Evolutionary conservation across 2,797 vertebrate genomes (phyloP), one percentile per base, ranked within the genome.

Genomic region (Pogoniulus pusillus): DNA sequence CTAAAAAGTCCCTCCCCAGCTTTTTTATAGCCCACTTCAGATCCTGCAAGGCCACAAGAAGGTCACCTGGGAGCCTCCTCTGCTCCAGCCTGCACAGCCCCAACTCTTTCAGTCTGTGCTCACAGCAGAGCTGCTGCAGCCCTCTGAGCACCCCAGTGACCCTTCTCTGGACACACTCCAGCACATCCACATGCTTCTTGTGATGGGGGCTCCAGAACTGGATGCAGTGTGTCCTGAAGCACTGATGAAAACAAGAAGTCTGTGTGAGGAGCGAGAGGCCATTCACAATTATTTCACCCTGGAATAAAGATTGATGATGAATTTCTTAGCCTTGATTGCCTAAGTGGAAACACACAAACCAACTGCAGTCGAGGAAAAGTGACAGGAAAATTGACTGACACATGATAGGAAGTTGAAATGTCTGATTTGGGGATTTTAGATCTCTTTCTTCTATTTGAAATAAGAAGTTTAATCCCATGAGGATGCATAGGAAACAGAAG

Each of bases 341-440:
- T 90, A 93, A 95, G 75, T 77, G 82, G 75, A 90, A 96, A 87
- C 76, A 87, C 15, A 65, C 22, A 90, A 85, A 16, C 34, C 1
- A 1, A 53, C 8, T 78, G 34, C 22, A 69, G 73, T 53, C 65
- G 83, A 89, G 80, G 30, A 88, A 91, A 93, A 63, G 30, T n/a
- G 41, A 80, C 74, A 34, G 63, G 59, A 91, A 95, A 95, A 94
- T 90, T 93, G 79, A 89, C 70, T 91, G 94, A 83, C 75, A 62
- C 60, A 55, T 55, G 89, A 91, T 82, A 72, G 51, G 41, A 85
- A 78, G 92, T 60, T 81, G 79, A 94, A 94, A 90, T 83, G 59
- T 85, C 72, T 87, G 89, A 93, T 91, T 94, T 91, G 43, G 63
- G 66, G 73, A 74, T 85, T 91, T 85, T 53, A 77, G 39, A 10